These are phyloP conservation scores for Panthera uncia DNA, from an alignment of 2,113 vertebrate genomes.

Conservation along the genomic window DNA sequence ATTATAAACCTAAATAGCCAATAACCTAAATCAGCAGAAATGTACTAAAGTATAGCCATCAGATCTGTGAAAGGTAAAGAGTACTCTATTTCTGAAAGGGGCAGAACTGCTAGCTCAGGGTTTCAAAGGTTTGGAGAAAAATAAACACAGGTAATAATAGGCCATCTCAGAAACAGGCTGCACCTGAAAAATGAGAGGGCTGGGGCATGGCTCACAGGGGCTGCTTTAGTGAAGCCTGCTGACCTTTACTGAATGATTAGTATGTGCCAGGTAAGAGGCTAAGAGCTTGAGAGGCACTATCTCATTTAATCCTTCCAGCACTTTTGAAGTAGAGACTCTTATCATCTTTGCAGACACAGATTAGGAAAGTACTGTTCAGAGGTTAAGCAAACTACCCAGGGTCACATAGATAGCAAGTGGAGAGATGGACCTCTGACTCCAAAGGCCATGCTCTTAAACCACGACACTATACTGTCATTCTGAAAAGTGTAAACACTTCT, in stretches of 20 bases:
- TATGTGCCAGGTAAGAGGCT: background rate
- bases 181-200: background rate
- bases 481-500: background rate
- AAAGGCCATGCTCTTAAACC: background rate
- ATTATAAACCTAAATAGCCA: background rate
- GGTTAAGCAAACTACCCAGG: background rate
- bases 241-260: background rate
- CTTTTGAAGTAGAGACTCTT: background rate
- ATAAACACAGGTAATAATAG: background rate
- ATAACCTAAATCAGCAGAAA: background rate
- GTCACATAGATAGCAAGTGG: background rate
- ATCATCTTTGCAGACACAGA: background rate
- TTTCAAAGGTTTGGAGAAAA: slow-evolving; percentile 30
- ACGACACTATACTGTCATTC: background rate
- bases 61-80: background rate
- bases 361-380: background rate
- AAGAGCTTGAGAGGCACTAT: background rate
- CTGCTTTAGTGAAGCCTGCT: background rate
- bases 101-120: background rate
- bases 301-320: background rate
- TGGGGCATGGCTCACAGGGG: background rate
- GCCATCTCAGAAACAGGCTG: background rate
- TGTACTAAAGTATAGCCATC: background rate
- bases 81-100: background rate
- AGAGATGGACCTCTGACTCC: background rate